Conservation (phyloP, 2,888 invertebrate genomes). For the Campopleginae sp. region DNA sequence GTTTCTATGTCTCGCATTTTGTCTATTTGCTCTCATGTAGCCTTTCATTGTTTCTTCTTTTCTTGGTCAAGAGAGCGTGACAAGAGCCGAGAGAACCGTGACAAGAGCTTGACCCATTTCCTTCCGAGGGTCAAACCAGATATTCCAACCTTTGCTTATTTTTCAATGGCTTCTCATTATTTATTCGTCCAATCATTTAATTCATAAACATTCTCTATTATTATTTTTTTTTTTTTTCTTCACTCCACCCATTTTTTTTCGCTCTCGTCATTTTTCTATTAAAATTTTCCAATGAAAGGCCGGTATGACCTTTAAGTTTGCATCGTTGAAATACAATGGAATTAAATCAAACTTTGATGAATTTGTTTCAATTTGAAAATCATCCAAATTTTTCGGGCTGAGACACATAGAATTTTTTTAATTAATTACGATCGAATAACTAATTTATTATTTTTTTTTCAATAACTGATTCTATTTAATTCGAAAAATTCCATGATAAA, state of each 20-base stretch:
- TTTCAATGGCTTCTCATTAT: slow-evolving; percentile 22
- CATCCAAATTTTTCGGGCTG: no score
- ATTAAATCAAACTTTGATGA: no score
- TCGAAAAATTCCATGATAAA: no score
- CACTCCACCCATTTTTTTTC: not conserved
- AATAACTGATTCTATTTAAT: no score
- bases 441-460: no score
- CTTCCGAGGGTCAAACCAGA: slow-evolving; percentile 18
- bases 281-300: not conserved
- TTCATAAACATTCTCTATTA: not conserved
- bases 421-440: no score
- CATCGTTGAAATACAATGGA: no score
- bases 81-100: slow-evolving; percentile 40
- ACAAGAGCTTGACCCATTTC: slow-evolving; percentile 66
- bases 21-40: slow-evolving; percentile 22
- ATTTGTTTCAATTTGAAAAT: no score
- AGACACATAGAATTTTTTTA: no score
- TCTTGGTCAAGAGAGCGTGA: slow-evolving; percentile 63
- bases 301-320: no score
- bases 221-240: not conserved
- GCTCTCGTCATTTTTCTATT: not conserved
- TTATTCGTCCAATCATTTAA: slow-evolving; percentile 21
- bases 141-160: slow-evolving; percentile 23
- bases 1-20: slow-evolving; percentile 42
- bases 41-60: slow-evolving; percentile 62